Base-by-base conservation (phyloP, 1,140 invertebrate genomes). In the Bradysia coprophila region DNA sequence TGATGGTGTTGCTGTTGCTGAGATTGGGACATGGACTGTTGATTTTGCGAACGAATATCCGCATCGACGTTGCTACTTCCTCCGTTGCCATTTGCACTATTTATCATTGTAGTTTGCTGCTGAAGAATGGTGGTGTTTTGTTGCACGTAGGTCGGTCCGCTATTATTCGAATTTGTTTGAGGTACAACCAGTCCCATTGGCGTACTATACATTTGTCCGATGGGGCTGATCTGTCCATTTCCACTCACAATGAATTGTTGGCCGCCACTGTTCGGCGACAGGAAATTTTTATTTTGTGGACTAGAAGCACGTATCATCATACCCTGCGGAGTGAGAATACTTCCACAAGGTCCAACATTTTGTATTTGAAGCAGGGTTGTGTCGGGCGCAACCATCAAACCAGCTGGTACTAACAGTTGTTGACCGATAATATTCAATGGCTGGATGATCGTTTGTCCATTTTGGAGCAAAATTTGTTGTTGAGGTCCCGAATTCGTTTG, bases 401-500 rank as follows among this genome's bases (percentile, higher is more conserved):
- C 79, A 1, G 82, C 80, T 3, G 83, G 82, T 37, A 87, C 75
- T 38, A 86, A 76, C 49, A 86, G 78, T 51, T 87, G 82, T 51
- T 86, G 83, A 3, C 78, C 75, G 50, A 82, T 81, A 20, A 83
- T 67, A 64, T 85, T 86, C 13, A 87, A 78, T 1, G 83, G 82
- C 54, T 87, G 83, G 20, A 72, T 42, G 11, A 61, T 55, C 40
- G 58, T 55, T 0, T 58, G 58, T 19, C 60, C 60, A 41, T 61
- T 58, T 1, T 79, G 61, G 21, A 86, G 58, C 58, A 86, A 83
- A 21, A 84, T 81, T 51, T 79, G 77, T 50, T 79, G 76, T 19
- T 79, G 66, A 20, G 76, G 72, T 47, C 6, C 24, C 80, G 79
- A 0, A 75, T 46, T 0, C 71, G 54, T 71, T 79, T 15, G 69